Percentiles rank a stretch among this genome's conserved stretches.
Evolutionary conservation across 2,113 vertebrate genomes (phyloP).

Genomic region (Mormyrus lacerda): DNA sequence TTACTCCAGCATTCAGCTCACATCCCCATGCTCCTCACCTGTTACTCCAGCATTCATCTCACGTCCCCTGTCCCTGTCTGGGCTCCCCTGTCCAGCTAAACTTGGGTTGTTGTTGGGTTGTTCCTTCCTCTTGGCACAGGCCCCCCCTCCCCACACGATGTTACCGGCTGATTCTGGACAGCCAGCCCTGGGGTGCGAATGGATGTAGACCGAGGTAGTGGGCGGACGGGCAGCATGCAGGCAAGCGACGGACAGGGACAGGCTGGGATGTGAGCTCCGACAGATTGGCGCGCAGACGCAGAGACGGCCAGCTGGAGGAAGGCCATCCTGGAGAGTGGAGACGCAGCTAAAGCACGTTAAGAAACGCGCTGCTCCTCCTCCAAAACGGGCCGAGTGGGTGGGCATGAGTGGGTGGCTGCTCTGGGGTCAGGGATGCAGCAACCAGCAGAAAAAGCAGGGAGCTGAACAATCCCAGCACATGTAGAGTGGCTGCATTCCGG

Average conservation of each 20-base stretch:
- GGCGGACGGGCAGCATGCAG: background rate
- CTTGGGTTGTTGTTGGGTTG: background rate
- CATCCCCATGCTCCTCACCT: background rate
- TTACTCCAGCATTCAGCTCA: background rate
- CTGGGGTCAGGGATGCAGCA: background rate
- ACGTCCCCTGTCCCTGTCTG: background rate
- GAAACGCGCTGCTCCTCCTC: background rate
- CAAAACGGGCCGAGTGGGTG: background rate
- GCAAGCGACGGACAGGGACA: constrained; percentile 10
- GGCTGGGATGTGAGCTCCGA: constrained; percentile 29
- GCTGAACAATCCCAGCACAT: background rate
- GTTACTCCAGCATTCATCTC: too few relatives aligned
- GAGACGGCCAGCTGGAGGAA: constrained; percentile 31
- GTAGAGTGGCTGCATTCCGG: background rate
- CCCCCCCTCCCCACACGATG: background rate
- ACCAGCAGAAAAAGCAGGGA: background rate
- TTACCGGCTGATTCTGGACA: background rate
- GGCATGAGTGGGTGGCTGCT: background rate
- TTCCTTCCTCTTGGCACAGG: background rate
- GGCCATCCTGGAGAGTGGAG: constrained; percentile 27
- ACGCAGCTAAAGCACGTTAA: constrained; percentile 2
- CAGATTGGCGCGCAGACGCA: constrained; percentile 33
- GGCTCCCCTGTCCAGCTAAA: background rate
- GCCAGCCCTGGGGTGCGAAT: too few relatives aligned
- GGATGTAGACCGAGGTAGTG: background rate